Percentiles rank a stretch among this genome's conserved stretches.
These are phyloP conservation scores for Epinephelus coioides DNA, from an alignment of 2,797 vertebrate species.

Conservation along the genomic window DNA sequence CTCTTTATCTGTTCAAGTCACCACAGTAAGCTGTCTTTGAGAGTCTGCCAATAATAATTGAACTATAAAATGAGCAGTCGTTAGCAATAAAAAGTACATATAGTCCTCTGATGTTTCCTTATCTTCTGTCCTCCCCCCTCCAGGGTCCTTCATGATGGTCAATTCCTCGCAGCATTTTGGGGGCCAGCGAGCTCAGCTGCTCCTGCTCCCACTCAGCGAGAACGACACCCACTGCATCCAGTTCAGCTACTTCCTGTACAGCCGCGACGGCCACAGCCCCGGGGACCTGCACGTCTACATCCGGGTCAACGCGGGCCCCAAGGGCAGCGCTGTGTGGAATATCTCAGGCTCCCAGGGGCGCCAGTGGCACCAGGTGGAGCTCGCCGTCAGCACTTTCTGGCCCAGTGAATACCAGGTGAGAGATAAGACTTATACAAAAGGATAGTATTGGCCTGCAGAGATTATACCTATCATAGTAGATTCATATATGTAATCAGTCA, in stretches of 20 bases:
- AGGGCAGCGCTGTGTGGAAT: constrained; percentile 94
- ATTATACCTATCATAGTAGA: too few species aligned
- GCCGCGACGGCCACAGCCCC: constrained; percentile 93
- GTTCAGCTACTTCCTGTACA: constrained; percentile 98
- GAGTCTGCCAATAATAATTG: neutral
- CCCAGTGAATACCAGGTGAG: constrained; percentile 96
- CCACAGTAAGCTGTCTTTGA: neutral
- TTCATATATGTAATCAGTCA: neutral
- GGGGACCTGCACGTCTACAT: constrained; percentile 91
- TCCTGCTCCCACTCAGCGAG: constrained; percentile 93
- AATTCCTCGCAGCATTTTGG: constrained; percentile 92
- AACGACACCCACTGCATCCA: constrained; percentile 98
- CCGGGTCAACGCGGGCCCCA: constrained; percentile 90
- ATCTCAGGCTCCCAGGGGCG: constrained; percentile 91
- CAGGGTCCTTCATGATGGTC: constrained; percentile 97
- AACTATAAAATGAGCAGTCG: neutral
- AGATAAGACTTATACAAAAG: neutral
- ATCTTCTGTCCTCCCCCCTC: neutral
- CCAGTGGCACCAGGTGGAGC: constrained; percentile 96
- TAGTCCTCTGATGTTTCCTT: neutral
- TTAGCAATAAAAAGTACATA: too few species aligned
- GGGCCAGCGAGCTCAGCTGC: constrained; percentile 91
- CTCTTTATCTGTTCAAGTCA: constrained; percentile 3
- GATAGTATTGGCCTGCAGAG: neutral
- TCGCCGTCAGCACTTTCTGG: constrained; percentile 97